These are phyloP conservation scores for Micropterix aruncella DNA, from an alignment of 2,888 invertebrate genomes.

Conservation along the genomic window DNA sequence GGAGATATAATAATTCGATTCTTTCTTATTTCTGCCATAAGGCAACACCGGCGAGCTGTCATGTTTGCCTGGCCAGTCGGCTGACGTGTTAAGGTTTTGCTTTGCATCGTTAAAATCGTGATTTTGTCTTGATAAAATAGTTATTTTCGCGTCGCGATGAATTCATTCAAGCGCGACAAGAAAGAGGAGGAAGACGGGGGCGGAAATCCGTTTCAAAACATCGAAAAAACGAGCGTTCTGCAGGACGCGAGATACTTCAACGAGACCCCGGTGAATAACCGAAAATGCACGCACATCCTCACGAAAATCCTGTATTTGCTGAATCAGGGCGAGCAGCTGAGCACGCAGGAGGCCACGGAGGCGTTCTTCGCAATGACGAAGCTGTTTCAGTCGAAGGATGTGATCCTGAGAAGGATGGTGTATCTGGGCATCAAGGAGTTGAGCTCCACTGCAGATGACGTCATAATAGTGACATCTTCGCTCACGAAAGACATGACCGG, in stretches of 20 bases:
- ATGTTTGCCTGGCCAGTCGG: too few relatives aligned
- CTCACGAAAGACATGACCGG: conserved; percentile 98
- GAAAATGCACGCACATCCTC: conserved; percentile 92
- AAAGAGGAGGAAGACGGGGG: conserved; percentile 83
- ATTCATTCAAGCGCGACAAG: conserved; percentile 80
- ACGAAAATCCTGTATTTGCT: conserved; percentile 93
- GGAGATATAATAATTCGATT: too few relatives aligned
- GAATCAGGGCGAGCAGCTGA: conserved; percentile 90
- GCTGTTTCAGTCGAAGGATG: conserved; percentile 95
- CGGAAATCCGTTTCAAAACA: conserved; percentile 77
- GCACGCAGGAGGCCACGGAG: conserved; percentile 93
- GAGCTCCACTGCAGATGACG: conserved; percentile 91
- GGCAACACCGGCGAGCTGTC: too few relatives aligned
- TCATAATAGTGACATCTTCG: conserved; percentile 96
- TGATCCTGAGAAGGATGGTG: conserved; percentile 85
- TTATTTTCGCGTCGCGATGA: conserved; percentile 27
- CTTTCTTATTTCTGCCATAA: too few relatives aligned
- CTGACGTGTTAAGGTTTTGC: background rate
- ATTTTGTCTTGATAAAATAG: background rate
- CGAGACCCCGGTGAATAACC: conserved; percentile 92
- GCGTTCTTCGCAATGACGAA: conserved; percentile 99
- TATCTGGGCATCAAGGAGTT: conserved; percentile 94
- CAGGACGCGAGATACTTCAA: conserved; percentile 98
- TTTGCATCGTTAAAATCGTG: background rate
- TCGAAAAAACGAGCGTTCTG: conserved; percentile 93